These are phyloP conservation scores for Caenorhabditis sp. DNA, from an alignment of 2,888 invertebrate species.

Conservation along the genomic window DNA sequence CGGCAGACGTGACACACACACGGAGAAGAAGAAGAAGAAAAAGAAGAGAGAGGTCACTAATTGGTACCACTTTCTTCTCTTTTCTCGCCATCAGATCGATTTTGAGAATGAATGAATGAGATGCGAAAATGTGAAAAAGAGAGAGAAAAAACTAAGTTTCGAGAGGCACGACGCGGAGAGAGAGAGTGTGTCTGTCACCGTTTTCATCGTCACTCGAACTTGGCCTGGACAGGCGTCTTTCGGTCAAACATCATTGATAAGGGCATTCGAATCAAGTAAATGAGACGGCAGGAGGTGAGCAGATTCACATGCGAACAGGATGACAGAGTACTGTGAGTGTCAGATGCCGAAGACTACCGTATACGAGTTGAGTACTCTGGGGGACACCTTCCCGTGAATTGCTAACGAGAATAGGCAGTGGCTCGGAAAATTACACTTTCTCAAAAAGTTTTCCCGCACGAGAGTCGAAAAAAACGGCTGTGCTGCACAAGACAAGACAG, in stretches of 20 bases:
- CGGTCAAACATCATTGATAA: constrained; percentile 47
- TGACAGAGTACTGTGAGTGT: neutral
- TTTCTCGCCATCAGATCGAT: constrained; percentile 25
- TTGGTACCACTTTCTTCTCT: constrained; percentile 59
- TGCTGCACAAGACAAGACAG: constrained; percentile 41
- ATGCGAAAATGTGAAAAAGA: constrained; percentile 25
- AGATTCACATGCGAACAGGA: constrained; percentile 22
- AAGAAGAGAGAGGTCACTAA: constrained; percentile 54
- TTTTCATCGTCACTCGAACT: constrained; percentile 22
- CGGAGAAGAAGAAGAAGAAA: constrained; percentile 34
- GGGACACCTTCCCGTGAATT: neutral
- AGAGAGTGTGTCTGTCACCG: neutral
- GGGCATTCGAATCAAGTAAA: constrained; percentile 8
- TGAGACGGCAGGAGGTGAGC: constrained; percentile 9
- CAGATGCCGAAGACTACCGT: too few species aligned
- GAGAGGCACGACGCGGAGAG: neutral
- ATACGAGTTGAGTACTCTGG: neutral
- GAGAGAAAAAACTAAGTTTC: constrained; percentile 1
- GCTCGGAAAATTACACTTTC: neutral
- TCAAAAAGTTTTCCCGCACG: neutral
- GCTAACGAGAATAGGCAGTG: neutral
- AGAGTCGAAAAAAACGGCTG: constrained; percentile 33
- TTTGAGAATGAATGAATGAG: constrained; percentile 26
- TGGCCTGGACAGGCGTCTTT: constrained; percentile 38
- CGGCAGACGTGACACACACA: constrained; percentile 22